phyloP scores from a whole-genome alignment of 2,113 vertebrate species.

The Misgurnus mizolepis region DNA sequence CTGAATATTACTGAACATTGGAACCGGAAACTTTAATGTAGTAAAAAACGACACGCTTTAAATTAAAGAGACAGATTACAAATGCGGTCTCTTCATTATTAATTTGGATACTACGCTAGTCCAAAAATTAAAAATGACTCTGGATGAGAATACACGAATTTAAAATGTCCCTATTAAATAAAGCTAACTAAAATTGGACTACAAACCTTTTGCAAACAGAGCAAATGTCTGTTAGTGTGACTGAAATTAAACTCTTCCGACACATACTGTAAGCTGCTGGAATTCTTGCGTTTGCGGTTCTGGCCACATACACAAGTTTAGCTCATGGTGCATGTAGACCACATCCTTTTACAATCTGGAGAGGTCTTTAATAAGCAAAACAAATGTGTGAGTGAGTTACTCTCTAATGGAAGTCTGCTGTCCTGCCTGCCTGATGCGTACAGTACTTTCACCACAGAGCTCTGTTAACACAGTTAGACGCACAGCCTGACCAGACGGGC shows the following conservation, averaged over 20 bases:
- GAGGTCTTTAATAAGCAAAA: slow-evolving; percentile 37
- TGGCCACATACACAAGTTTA: slow-evolving; percentile 39
- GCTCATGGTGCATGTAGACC: slow-evolving; percentile 22
- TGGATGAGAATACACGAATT: not conserved
- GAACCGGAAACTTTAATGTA: not conserved
- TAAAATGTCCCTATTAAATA: slow-evolving; percentile 4
- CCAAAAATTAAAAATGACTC: not conserved
- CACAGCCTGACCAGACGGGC: slow-evolving; percentile 14
- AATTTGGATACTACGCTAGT: not conserved
- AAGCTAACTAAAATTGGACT: not conserved
- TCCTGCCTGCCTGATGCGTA: slow-evolving; percentile 5
- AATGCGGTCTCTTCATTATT: not conserved
- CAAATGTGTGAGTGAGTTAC: slow-evolving; percentile 2
- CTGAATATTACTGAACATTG: not conserved
- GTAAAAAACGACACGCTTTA: not conserved
- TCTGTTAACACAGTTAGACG: slow-evolving; percentile 23
- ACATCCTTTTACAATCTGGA: slow-evolving; percentile 37
- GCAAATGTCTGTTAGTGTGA: too few relatives aligned
- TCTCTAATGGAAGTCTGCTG: slow-evolving; percentile 27
- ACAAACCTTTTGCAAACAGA: slow-evolving; percentile 9
- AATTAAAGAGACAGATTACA: not conserved
- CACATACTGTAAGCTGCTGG: not conserved
- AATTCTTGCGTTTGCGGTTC: slow-evolving; percentile 14
- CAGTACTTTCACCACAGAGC: slow-evolving; percentile 26
- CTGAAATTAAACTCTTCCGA: slow-evolving; percentile 8